A percentile compares a stretch with the other conserved stretches of the same genome.
Conservation (phyloP, 2,113 vertebrate genomes). For the Excalfactoria chinensis region DNA sequence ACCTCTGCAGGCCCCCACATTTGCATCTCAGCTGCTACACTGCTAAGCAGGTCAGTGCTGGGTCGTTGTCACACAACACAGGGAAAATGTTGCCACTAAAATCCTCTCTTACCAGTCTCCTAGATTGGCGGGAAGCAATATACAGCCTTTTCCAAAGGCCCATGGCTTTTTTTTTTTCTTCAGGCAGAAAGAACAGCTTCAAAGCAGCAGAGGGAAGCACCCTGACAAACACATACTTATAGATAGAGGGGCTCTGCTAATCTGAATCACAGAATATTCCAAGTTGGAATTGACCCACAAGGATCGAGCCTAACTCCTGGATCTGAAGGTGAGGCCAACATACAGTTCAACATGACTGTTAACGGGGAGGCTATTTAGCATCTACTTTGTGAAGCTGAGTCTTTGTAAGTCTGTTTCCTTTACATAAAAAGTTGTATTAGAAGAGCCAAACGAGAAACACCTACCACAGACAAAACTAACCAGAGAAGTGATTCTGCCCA, state of each 20-base stretch:
- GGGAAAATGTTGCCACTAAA: neutral
- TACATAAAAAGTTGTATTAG: neutral
- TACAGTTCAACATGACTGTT: neutral
- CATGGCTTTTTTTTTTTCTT: neutral
- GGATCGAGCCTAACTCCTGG: too few relatives aligned
- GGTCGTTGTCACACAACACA: neutral
- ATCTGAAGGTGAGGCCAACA: neutral
- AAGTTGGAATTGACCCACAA: too few relatives aligned
- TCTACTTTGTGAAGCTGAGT: neutral
- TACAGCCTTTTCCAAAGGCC: neutral
- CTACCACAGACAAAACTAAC: neutral
- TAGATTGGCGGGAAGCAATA: neutral
- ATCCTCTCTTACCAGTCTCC: neutral
- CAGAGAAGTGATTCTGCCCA: neutral
- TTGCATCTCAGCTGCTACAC: neutral
- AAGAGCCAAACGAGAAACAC: neutral
- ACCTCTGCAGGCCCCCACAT: neutral
- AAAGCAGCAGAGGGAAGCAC: neutral
- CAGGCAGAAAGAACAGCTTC: neutral
- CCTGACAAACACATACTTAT: rapidly evolving
- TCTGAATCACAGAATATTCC: too few relatives aligned
- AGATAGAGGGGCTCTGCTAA: neutral
- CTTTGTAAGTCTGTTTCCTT: neutral
- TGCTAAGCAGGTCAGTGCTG: rapidly evolving
- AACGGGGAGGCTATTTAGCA: neutral